These are phyloP conservation scores for Merodon equestris DNA, from an alignment of 2,888 invertebrate genomes.

Conservation along the genomic window DNA sequence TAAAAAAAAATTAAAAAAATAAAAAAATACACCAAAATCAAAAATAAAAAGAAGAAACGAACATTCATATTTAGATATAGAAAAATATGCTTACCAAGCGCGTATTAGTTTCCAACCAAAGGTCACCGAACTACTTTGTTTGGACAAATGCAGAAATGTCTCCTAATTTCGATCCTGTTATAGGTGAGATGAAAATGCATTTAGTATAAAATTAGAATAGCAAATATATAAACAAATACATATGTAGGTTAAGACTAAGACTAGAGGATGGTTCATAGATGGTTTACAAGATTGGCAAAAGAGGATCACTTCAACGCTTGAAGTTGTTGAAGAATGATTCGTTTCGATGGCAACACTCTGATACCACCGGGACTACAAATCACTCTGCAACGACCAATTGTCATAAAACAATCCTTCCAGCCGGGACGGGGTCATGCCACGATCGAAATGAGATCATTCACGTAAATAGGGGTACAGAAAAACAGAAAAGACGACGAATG, in stretches of 20 bases:
- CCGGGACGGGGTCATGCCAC: too few species aligned
- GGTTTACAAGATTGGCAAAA: too few species aligned
- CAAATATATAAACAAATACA: background rate
- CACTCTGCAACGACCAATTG: too few species aligned
- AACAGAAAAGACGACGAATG: background rate
- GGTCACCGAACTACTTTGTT: constrained; percentile 26
- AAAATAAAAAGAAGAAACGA: constrained; percentile 4
- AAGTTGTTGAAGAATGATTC: too few species aligned
- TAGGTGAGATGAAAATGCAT: constrained; percentile 5
- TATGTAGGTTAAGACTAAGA: too few species aligned
- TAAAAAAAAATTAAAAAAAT: background rate
- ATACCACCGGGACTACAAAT: too few species aligned
- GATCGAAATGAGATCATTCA: too few species aligned
- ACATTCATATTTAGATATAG: background rate
- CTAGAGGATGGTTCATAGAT: too few species aligned
- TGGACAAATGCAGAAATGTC: background rate
- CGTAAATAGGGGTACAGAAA: too few species aligned
- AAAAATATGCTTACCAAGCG: constrained; percentile 44
- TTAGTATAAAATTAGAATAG: background rate
- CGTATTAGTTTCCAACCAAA: constrained; percentile 55
- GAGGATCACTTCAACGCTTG: too few species aligned
- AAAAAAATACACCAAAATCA: constrained; percentile 7
- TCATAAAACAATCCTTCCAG: too few species aligned
- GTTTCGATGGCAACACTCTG: too few species aligned
- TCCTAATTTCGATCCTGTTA: constrained; percentile 33